Evolutionary conservation across 2,888 invertebrate genomes (phyloP).

Genomic region (Gymnosoma rotundatum): DNA sequence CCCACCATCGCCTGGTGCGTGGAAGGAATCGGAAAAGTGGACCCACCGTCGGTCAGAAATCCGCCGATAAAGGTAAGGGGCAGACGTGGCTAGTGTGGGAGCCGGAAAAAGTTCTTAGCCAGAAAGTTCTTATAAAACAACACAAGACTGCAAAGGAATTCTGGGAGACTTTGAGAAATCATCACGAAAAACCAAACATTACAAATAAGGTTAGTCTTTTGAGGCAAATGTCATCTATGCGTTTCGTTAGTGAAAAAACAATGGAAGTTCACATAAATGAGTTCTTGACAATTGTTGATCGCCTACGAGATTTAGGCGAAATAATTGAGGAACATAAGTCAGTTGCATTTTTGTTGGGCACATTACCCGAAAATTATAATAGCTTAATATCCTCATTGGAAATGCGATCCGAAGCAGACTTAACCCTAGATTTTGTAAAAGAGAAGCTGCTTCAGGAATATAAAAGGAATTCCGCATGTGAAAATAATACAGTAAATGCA

Average conservation of each 20-base stretch:
- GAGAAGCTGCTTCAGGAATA: constrained; percentile 48
- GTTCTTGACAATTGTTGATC: constrained; percentile 43
- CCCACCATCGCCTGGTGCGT: no score
- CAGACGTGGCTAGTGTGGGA: no score
- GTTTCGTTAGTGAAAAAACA: not conserved
- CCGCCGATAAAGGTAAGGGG: no score
- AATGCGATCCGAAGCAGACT: constrained; percentile 34
- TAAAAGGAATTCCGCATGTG: constrained; percentile 19
- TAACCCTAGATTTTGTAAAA: constrained; percentile 35
- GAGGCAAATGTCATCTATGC: constrained; percentile 25
- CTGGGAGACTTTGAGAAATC: constrained; percentile 32
- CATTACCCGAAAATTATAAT: constrained; percentile 42
- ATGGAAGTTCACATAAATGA: constrained; percentile 45
- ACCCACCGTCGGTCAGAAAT: no score
- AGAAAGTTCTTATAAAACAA: no score
- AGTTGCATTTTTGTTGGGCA: constrained; percentile 44
- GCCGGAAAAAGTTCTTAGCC: no score
- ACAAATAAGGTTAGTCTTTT: constrained; percentile 35
- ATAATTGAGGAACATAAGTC: constrained; percentile 27
- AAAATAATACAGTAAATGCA: not conserved
- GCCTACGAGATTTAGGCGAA: constrained; percentile 51
- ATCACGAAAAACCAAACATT: constrained; percentile 24
- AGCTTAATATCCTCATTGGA: constrained; percentile 27
- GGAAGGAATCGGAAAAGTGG: no score
- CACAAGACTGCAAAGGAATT: constrained; percentile 28